A percentile compares a stretch with the other conserved stretches of the same genome.
phyloP scores from a whole-genome alignment of 2,797 vertebrate species.

The Monodelphis domestica region DNA sequence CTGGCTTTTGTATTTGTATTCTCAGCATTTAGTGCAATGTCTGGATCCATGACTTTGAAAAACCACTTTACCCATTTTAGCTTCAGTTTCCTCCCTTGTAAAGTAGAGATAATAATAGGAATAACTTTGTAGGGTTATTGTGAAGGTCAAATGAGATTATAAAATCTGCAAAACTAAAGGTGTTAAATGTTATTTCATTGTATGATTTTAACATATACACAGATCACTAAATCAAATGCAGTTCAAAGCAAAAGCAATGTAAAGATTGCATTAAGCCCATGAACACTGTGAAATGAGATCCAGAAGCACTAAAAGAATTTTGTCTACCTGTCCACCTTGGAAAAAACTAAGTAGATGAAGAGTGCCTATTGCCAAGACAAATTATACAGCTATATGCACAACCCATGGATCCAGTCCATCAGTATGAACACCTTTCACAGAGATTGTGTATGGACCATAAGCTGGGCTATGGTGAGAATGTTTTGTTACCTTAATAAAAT shows the following conservation, averaged over 20 bases:
- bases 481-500: neutral
- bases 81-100: no score
- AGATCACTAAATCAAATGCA: neutral
- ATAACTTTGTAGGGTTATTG: no score
- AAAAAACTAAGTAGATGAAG: neutral
- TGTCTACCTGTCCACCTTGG: neutral
- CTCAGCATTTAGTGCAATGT: no score
- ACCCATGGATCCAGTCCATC: neutral
- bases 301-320: neutral
- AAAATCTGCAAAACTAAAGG: no score
- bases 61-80: no score
- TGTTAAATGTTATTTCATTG: no score
- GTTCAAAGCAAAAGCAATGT: neutral
- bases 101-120: no score
- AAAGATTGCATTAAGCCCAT: neutral
- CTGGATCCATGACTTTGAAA: no score
- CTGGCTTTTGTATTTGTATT: neutral
- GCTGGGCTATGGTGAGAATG: neutral
- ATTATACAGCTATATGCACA: no score
- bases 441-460: neutral
- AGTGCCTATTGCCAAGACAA: neutral
- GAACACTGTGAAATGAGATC: neutral
- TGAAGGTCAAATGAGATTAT: no score
- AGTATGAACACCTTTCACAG: neutral
- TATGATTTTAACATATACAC: neutral